Evolutionary conservation across 2,797 vertebrate genomes (phyloP).

Genomic region (Hypotaenidia philippensis): DNA sequence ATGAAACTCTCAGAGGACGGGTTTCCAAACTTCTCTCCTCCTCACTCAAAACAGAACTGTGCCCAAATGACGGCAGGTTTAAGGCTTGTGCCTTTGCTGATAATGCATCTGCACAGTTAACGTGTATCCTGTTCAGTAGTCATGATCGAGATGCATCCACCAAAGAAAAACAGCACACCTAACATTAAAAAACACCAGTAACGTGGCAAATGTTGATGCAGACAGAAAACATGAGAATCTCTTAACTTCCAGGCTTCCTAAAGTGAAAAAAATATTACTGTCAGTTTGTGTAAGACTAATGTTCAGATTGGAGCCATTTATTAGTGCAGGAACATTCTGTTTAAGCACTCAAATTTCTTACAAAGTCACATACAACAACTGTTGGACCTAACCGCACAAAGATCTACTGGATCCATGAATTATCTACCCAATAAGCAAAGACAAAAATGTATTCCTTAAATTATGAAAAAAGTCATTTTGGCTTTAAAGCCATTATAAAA

Average conservation of each 20-base stretch:
- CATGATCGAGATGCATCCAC: rapidly evolving
- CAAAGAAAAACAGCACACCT: neutral
- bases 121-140: neutral
- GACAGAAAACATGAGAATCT: neutral
- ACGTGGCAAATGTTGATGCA: neutral
- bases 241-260: neutral
- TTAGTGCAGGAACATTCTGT: constrained; percentile 40
- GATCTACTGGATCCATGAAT: neutral
- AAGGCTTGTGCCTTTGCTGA: neutral
- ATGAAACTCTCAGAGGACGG: neutral
- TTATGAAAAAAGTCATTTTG: neutral
- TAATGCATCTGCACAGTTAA: neutral
- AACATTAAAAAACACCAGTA: neutral
- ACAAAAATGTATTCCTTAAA: neutral
- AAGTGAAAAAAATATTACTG: neutral
- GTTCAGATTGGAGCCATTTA: neutral
- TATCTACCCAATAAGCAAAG: neutral
- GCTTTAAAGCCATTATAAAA: neutral
- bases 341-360: constrained; percentile 51
- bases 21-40: neutral
- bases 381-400: neutral
- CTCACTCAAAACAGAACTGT: neutral
- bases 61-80: neutral
- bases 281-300: neutral
- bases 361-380: neutral